Conservation (phyloP, 2,797 vertebrate species). For the Macropodus opercularis region DNA sequence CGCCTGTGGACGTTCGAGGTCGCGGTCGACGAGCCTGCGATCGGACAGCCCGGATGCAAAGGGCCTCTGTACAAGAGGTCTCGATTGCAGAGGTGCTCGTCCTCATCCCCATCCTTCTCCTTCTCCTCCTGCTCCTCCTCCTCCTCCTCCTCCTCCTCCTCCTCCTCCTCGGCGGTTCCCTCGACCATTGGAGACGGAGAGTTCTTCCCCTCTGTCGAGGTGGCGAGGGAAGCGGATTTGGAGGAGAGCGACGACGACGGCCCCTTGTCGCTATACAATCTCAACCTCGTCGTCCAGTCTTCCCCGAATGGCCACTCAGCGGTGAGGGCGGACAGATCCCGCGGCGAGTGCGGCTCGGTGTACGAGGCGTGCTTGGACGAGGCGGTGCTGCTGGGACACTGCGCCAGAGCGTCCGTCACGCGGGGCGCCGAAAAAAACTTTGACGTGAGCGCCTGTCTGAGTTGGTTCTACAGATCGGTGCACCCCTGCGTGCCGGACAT, state of each 20-base stretch:
- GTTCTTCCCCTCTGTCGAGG: conserved; percentile 12
- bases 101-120: too few relatives aligned
- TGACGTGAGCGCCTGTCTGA: conserved; percentile 36
- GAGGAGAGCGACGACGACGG: conserved; percentile 5
- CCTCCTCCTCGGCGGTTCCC: too few relatives aligned
- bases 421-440: conserved; percentile 5
- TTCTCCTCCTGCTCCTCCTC: too few relatives aligned
- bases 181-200: conserved; percentile 7
- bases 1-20: background rate
- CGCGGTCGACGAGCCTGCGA: too few relatives aligned
- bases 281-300: background rate
- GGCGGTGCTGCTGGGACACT: conserved; percentile 36
- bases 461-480: conserved; percentile 22
- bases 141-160: too few relatives aligned
- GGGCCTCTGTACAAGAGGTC: too few relatives aligned
- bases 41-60: too few relatives aligned
- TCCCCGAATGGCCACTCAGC: rapidly evolving
- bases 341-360: conserved; percentile 1
- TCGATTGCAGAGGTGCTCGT: too few relatives aligned
- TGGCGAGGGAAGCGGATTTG: background rate
- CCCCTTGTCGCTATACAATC: conserved; percentile 17
- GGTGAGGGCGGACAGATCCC: conserved; percentile 8
- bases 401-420: background rate
- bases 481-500: conserved; percentile 38
- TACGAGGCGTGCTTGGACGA: conserved; percentile 37